These are phyloP conservation scores for Ephialtes manifestator DNA, from an alignment of 2,888 invertebrate species.

Conservation along the genomic window DNA sequence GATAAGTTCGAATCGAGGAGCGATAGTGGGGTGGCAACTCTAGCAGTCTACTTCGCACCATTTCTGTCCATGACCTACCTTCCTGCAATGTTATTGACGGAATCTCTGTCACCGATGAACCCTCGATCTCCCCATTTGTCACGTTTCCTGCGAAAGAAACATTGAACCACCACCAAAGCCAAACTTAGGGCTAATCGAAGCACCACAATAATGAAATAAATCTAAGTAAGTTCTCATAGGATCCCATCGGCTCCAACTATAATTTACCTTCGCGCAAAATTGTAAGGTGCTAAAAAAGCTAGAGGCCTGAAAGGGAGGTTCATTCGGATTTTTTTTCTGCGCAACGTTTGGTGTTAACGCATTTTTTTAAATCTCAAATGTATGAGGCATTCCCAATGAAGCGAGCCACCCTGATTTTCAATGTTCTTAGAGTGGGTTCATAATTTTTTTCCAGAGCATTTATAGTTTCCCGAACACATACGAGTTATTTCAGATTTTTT, in stretches of 20 bases:
- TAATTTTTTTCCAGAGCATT: no score
- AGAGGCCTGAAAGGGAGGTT: no score
- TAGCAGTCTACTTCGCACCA: constrained; percentile 50
- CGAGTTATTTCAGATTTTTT: no score
- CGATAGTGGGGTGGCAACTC: constrained; percentile 35
- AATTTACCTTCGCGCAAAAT: background rate
- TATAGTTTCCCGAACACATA: no score
- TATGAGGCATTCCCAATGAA: no score
- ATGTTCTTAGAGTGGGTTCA: no score
- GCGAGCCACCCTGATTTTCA: no score
- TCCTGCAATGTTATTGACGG: constrained; percentile 46
- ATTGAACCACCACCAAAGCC: constrained; percentile 71
- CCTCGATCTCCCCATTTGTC: constrained; percentile 57
- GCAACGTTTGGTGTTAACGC: no score
- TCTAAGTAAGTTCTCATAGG: background rate
- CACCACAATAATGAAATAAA: background rate
- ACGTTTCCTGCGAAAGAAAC: constrained; percentile 74
- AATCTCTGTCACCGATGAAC: constrained; percentile 57
- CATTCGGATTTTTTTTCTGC: no score
- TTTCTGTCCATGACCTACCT: constrained; percentile 71
- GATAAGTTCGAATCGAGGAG: constrained; percentile 42
- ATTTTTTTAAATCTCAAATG: no score
- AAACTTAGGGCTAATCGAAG: background rate
- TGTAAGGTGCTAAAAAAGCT: no score
- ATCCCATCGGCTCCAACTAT: background rate